Conservation (phyloP, 2,797 vertebrate species). For the Gallinago nigripennis region DNA sequence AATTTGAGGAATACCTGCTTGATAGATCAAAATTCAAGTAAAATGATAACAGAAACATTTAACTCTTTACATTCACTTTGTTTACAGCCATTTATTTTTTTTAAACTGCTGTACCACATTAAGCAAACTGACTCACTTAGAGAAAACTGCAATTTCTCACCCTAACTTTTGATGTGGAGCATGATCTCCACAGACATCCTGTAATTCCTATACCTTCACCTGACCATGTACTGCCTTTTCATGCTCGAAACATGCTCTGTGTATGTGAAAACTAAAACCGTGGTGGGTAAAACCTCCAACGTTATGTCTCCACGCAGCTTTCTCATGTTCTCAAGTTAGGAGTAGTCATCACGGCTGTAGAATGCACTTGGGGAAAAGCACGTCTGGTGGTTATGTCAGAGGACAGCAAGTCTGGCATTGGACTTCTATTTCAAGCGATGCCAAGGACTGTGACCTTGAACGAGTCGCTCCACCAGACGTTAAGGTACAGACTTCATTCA, state of each 20-base stretch:
- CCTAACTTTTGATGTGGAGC: rapidly evolving
- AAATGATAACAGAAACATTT: background rate
- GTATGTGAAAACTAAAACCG: rapidly evolving
- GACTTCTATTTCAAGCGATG: background rate
- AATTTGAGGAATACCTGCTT: slow-evolving; percentile 11
- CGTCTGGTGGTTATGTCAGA: background rate
- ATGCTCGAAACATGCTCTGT: background rate
- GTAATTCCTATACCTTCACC: background rate
- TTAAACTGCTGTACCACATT: background rate
- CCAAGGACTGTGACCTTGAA: slow-evolving; percentile 22
- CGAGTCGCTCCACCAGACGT: background rate
- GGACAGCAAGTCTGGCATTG: background rate
- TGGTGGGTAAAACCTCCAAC: background rate
- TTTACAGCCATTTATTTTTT: background rate
- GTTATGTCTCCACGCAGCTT: background rate
- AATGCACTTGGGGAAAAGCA: background rate
- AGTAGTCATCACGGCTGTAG: background rate
- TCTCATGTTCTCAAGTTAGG: background rate
- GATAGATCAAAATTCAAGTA: background rate
- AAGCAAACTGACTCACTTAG: background rate
- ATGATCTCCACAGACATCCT: background rate
- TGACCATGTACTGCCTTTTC: background rate
- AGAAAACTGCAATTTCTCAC: background rate
- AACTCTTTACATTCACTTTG: background rate
- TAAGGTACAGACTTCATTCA: background rate